Percentiles rank a stretch among this genome's conserved stretches.
These are phyloP conservation scores for Carcharodon carcharias DNA, from an alignment of 2,797 vertebrate genomes.

Conservation along the genomic window DNA sequence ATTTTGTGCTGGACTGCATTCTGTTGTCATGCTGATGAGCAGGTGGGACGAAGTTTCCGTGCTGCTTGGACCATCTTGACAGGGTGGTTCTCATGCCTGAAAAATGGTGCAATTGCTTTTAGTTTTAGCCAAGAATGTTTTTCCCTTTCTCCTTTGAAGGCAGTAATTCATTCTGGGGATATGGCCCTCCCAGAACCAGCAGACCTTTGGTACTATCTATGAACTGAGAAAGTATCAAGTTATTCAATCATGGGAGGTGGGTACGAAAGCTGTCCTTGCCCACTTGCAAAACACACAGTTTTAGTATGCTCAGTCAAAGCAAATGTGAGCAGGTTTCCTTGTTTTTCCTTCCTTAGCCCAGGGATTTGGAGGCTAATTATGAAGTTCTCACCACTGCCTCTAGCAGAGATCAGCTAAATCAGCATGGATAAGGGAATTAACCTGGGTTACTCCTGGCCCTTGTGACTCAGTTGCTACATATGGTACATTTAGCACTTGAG, in stretches of 20 bases:
- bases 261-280: background rate
- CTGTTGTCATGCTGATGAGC: background rate
- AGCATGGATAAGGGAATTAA: background rate
- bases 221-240: background rate
- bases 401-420: conserved; percentile 1
- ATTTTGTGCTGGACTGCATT: background rate
- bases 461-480: background rate
- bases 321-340: background rate
- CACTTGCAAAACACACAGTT: background rate
- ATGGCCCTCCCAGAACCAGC: too few species aligned
- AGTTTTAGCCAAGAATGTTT: background rate
- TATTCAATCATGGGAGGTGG: background rate
- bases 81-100: too few species aligned
- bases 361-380: background rate
- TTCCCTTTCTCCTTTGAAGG: background rate
- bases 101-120: background rate
- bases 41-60: background rate
- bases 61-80: too few species aligned
- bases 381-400: background rate
- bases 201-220: background rate
- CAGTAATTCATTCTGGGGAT: background rate
- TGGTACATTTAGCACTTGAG: background rate
- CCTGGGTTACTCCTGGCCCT: background rate
- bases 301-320: background rate
- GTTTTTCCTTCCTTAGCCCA: background rate